phyloP scores from a whole-genome alignment of 1,140 invertebrate genomes.

The Aphis gossypii region DNA sequence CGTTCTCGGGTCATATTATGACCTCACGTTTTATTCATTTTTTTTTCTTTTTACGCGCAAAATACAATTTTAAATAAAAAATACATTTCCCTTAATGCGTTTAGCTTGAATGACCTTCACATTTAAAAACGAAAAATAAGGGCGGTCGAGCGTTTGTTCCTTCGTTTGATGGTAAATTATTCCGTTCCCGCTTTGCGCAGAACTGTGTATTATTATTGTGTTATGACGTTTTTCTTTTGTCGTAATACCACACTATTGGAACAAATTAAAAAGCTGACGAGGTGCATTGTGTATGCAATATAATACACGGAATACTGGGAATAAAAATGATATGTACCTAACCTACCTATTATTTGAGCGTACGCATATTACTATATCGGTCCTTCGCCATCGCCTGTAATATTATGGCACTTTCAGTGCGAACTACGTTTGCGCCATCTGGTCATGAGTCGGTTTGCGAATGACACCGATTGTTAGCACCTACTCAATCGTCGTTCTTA shows the following conservation, averaged over 20 bases:
- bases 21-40: constrained; percentile 27
- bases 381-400: not conserved
- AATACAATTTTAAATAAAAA: constrained; percentile 33
- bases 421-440: not conserved
- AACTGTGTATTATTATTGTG: not conserved
- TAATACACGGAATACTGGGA: not conserved
- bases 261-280: constrained; percentile 2
- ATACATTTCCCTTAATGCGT: constrained; percentile 23
- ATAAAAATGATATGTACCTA: not conserved
- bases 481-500: not conserved
- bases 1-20: not conserved
- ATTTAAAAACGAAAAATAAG: constrained; percentile 6
- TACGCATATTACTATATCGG: not conserved
- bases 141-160: not conserved
- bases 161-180: not conserved
- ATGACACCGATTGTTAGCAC: not conserved
- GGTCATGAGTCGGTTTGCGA: not conserved
- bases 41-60: not conserved
- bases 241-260: not conserved
- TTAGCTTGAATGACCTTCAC: not conserved
- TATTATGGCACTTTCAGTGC: not conserved
- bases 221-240: not conserved
- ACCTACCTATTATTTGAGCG: not conserved
- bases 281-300: not conserved
- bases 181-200: not conserved